Percentiles rank a stretch among this genome's conserved stretches.
Conservation (phyloP, 2,888 invertebrate species). For the Aphelenchoides bicaudatus region DNA sequence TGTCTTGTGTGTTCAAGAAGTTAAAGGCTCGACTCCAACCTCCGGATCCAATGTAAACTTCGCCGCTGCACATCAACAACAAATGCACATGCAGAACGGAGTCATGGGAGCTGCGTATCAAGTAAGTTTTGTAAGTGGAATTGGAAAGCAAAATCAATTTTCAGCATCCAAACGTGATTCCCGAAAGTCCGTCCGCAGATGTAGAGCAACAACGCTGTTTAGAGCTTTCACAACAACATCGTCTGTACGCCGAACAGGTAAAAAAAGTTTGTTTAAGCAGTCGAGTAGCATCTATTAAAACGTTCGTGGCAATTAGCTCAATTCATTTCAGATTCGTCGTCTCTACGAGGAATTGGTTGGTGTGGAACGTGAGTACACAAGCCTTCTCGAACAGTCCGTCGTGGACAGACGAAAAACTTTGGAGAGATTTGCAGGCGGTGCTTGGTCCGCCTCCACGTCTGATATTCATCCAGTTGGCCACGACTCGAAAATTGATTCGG, state of each 20-base stretch:
- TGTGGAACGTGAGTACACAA: constrained; percentile 73
- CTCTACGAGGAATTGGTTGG: constrained; percentile 75
- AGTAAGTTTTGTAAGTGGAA: too few species aligned
- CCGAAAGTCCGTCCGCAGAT: neutral
- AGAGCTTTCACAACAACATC: constrained; percentile 29
- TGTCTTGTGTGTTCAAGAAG: constrained; percentile 21
- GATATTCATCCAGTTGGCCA: too few species aligned
- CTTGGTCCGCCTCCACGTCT: neutral
- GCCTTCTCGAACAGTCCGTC: constrained; percentile 70
- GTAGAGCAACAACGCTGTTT: neutral
- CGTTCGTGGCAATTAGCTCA: constrained; percentile 14
- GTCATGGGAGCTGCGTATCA: too few species aligned
- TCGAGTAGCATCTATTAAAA: too few species aligned
- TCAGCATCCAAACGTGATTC: neutral
- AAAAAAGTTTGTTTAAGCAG: neutral
- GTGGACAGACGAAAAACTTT: constrained; percentile 72
- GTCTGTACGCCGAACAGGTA: constrained; percentile 33
- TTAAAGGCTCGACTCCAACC: neutral
- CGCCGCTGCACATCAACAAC: too few species aligned
- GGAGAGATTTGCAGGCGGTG: constrained; percentile 64
- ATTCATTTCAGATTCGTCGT: constrained; percentile 28
- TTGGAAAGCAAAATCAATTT: neutral
- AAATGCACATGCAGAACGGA: too few species aligned
- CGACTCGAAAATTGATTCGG: too few species aligned
- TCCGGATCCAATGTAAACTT: neutral